Conservation (phyloP, 2,888 invertebrate species). For the Lasioglossum vierecki region DNA sequence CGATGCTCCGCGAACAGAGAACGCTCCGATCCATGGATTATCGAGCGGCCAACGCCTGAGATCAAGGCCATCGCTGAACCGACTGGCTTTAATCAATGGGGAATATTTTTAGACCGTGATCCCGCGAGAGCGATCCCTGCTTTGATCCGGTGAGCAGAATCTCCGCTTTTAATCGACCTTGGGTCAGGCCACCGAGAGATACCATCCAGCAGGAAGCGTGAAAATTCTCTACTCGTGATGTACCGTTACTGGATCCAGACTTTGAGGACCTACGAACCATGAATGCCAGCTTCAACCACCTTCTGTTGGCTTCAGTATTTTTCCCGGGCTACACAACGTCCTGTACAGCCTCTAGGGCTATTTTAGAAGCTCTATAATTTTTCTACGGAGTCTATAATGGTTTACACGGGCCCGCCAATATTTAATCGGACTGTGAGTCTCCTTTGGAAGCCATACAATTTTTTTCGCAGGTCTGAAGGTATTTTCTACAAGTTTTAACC, state of each 20-base stretch:
- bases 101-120: constrained; percentile 20
- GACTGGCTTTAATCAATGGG: not conserved
- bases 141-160: not conserved
- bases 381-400: not conserved
- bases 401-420: not conserved
- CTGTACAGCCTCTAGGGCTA: not conserved
- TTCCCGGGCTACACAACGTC: not conserved
- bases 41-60: not conserved
- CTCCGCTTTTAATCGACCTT: not conserved
- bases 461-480: not conserved
- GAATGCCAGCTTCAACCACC: not conserved
- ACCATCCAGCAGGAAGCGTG: not conserved
- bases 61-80: constrained; percentile 6
- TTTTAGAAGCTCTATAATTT: not conserved
- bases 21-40: not conserved
- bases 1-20: not conserved
- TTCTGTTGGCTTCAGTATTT: not conserved
- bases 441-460: not conserved
- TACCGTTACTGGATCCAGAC: not conserved
- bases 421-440: not conserved
- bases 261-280: not conserved
- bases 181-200: not conserved
- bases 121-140: not conserved
- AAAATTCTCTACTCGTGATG: not conserved
- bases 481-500: not conserved